These are phyloP conservation scores for Cyrtorhinus lividipennis DNA, from an alignment of 1,140 invertebrate genomes.

Conservation along the genomic window DNA sequence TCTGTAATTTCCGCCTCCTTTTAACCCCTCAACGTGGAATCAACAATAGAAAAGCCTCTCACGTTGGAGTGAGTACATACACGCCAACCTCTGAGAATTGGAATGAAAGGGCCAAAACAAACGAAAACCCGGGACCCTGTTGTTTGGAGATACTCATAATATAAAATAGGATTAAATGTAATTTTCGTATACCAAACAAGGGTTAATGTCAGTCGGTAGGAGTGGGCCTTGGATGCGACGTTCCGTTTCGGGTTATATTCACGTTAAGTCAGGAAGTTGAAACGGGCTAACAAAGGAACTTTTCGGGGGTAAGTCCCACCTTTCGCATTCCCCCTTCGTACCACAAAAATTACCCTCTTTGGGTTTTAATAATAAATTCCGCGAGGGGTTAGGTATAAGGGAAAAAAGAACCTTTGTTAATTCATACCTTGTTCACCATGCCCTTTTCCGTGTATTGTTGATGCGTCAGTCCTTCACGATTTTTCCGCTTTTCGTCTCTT, in stretches of 20 bases:
- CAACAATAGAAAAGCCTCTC: too few relatives aligned
- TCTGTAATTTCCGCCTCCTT: too few relatives aligned
- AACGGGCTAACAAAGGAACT: slow-evolving; percentile 1
- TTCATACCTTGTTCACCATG: not conserved
- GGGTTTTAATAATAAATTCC: not conserved
- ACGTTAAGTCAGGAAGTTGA: not conserved
- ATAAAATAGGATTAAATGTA: not conserved
- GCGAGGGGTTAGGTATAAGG: not conserved
- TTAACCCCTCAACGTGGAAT: too few relatives aligned
- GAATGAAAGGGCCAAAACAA: too few relatives aligned
- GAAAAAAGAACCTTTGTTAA: not conserved
- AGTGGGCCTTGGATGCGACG: not conserved
- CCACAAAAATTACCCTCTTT: slow-evolving; percentile 7
- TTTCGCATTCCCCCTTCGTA: not conserved
- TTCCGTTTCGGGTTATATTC: slow-evolving; percentile 1
- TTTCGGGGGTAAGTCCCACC: not conserved
- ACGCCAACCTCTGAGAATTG: too few relatives aligned
- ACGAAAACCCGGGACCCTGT: not conserved
- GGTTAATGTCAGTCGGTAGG: too few relatives aligned
- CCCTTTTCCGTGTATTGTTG: not conserved
- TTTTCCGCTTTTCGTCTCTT: too few relatives aligned
- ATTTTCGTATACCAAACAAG: not conserved
- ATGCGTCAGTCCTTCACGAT: not conserved
- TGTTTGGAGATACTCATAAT: not conserved
- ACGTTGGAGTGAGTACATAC: too few relatives aligned